Evolutionary conservation across 2,888 invertebrate genomes (phyloP), one percentile per base, ranked within the genome.

Genomic region (Incurvaria masculella): DNA sequence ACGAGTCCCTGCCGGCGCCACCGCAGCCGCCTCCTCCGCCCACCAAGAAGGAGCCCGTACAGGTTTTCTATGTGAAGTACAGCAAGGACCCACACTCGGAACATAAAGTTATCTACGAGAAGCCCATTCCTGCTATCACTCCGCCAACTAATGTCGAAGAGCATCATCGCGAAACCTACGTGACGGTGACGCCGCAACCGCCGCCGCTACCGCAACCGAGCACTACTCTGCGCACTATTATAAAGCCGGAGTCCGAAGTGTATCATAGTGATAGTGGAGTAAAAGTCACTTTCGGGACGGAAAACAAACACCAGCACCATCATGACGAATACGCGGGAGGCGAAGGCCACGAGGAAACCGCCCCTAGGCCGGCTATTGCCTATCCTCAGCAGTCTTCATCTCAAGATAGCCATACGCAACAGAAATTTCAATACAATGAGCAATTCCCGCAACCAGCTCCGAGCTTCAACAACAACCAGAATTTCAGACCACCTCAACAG

Each of bases 1-100:
- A 94, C 62, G 89, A 91, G 59, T 82, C 89, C 0, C 63, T 91
- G 2, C 87, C 91, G 2, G 82, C 88, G 2, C 81, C 82, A 4
- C 81, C 83, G 1, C 72, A 71, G 1, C 70, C 76, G 1, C 66
- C 70, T 4, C 73, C 81, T 8, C 80, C 79, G 2, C 76, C 79
- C 16, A 67, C 81, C 14, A 79, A 81, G 54, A 91, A 91, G 61
- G 92, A 93, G 62, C 91, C 92, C 21, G 91, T 93, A 38, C 93
- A 94, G 60, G 94, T 94, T 1, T 94, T 91, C 64, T 94, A 93
- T 62, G 93, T 94, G 0, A 93, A 93, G 68, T 94, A 94, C 63
- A 91, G 91, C 63, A 92, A 93, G 65, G 91, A 92, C 60, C 88
- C 88, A 14, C 80, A 84, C 55, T 83, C 85, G 0, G 84, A 87